Evolutionary conservation across 1,140 invertebrate genomes (phyloP).

Genomic region (Lordiphosa collinella): DNA sequence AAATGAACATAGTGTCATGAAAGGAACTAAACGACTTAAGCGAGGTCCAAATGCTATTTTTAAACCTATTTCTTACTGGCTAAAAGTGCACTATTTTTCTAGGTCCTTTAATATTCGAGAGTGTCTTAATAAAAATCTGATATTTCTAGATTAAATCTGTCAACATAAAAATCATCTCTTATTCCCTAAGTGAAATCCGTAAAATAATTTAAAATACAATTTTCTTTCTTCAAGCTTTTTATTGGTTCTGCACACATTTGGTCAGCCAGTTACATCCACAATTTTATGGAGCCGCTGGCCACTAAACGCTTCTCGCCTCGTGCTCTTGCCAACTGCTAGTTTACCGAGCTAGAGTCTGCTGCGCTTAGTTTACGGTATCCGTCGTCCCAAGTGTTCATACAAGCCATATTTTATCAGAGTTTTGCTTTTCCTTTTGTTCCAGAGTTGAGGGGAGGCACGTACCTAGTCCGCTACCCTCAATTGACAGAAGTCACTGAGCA

Average conservation of each 20-base stretch:
- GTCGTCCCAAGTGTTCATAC: slow-evolving; percentile 31
- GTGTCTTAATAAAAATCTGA: too few species aligned
- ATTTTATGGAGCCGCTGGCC: slow-evolving; percentile 37
- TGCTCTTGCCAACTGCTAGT: background rate
- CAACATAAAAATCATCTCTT: background rate
- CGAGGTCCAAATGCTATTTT: too few species aligned
- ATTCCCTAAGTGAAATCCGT: background rate
- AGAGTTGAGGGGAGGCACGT: slow-evolving; percentile 20
- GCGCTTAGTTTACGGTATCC: slow-evolving; percentile 16
- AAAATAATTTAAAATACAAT: background rate
- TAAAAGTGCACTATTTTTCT: too few species aligned
- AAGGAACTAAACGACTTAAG: too few species aligned
- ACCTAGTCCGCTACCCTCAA: slow-evolving; percentile 15
- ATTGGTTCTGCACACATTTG: background rate
- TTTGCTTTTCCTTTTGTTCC: slow-evolving; percentile 10
- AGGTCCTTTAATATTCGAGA: too few species aligned
- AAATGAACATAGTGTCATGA: too few species aligned
- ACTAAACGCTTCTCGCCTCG: slow-evolving; percentile 24
- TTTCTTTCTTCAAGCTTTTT: background rate
- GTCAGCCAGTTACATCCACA: slow-evolving; percentile 28
- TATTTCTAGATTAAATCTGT: background rate
- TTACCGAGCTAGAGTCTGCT: slow-evolving; percentile 3
- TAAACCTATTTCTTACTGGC: too few species aligned
- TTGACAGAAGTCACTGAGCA: slow-evolving; percentile 38
- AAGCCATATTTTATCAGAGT: slow-evolving; percentile 40